Evolutionary conservation across 2,113 vertebrate genomes (phyloP), one percentile per base, ranked within the genome.

Genomic region (Labeo catla): DNA sequence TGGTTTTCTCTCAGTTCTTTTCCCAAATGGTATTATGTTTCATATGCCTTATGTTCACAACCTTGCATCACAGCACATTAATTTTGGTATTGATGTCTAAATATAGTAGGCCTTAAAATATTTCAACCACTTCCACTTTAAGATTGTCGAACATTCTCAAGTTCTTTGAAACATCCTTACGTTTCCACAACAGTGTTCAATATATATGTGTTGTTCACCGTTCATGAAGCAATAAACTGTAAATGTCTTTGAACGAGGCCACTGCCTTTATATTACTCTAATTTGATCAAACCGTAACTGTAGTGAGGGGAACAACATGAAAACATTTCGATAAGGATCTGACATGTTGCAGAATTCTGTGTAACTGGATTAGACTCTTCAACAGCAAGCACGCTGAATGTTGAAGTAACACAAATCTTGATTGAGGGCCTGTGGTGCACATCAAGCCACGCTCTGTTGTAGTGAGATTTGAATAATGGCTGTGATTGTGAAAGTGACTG

Each of bases 401-500:
- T 65, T 47, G 78, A 81, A 81, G 39, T 57, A 81, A 65, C 59
- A 65, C 78, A 81, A 45, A 65, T 81, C 21, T 65, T 81, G 59
- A 81, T 65, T 81, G 78, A 81, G 43, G 45, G 78, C 78, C 57
- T 49, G 78, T 63, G 34, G 54, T 61, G 77, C 77, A 61, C 77
- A 43, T 79, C 77, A 59, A 13, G 59, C 79, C 21, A 81, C 15
- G 4, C 47, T 49, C 15, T 65, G 13, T 28, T 68, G 63, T 66
- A 68, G n/a, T 82, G 23, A 82, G 63, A 68, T 50, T 82, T 50
- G 80, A 82, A 82, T 52, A 68, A 82, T 82, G 80, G 61, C 45
- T 68, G 80, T 68, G 80, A 68, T 50, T 82, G 63, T 82, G 47
- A 68, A 82, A 68, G 63, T 82, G 61, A 50, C n/a, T 82, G 80